A percentile compares a stretch with the other conserved stretches of the same genome.
Conservation (phyloP, 2,113 vertebrate species). For the crab-eating macaque (Macaca fascicularis) region T2T-MFA8v1.1 NC_088375.1:147983001-147983500, state of each 20-base stretch:
- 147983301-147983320: slow-evolving; percentile 43
- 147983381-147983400: background rate
- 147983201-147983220: background rate
- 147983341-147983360: slow-evolving; percentile 35
- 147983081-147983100: background rate
- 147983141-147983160: background rate
- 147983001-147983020: slow-evolving; percentile 5
- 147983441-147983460: background rate
- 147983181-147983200: background rate
- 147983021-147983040: slow-evolving; percentile 15
- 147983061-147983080: background rate
- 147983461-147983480: background rate
- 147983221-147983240: background rate
- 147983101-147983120: background rate
- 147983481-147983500: slow-evolving; percentile 21
- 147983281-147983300: slow-evolving; percentile 31
- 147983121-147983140: slow-evolving; percentile 31
- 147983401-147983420: slow-evolving; percentile 9
- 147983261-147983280: slow-evolving; percentile 9
- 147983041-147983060: background rate
- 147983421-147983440: background rate
- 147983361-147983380: slow-evolving; percentile 4
- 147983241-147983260: slow-evolving; percentile 35
- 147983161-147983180: background rate
- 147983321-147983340: slow-evolving; percentile 23